Evolutionary conservation across 2,888 invertebrate genomes (phyloP).

Genomic region (Diplolepis rosae): DNA sequence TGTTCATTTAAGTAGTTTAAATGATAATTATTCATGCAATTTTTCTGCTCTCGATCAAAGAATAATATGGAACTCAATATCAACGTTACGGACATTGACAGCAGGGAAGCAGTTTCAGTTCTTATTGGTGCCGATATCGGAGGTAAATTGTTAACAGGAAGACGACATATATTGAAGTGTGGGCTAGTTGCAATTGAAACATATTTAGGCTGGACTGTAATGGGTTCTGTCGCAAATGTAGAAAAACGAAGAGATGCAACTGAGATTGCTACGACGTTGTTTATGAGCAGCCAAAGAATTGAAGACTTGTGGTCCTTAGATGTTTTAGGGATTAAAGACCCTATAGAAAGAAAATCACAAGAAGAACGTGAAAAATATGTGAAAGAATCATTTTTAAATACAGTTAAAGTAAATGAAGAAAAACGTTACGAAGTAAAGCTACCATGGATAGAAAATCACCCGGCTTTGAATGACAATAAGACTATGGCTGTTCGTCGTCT

Average conservation of each 20-base stretch:
- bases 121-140: constrained; percentile 53
- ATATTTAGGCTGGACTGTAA: too few species aligned
- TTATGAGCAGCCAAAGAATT: constrained; percentile 55
- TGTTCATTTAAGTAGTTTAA: too few species aligned
- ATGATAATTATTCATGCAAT: constrained; percentile 41
- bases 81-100: too few species aligned
- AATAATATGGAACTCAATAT: constrained; percentile 43
- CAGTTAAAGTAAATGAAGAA: constrained; percentile 51
- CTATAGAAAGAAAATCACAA: constrained; percentile 50
- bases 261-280: constrained; percentile 40
- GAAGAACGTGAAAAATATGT: constrained; percentile 47
- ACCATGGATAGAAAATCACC: too few species aligned
- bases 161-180: too few species aligned
- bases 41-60: constrained; percentile 41
- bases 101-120: too few species aligned
- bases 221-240: too few species aligned
- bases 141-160: constrained; percentile 53
- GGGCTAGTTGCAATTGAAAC: too few species aligned
- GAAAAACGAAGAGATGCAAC: too few species aligned
- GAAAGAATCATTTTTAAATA: constrained; percentile 55
- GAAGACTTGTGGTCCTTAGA: too few species aligned
- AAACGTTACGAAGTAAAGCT: constrained; percentile 56
- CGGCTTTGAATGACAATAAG: too few species aligned
- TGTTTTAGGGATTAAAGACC: constrained; percentile 59
- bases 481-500: too few species aligned